Conservation (phyloP, 2,797 vertebrate species). For the Amazonetta brasiliensis region DNA sequence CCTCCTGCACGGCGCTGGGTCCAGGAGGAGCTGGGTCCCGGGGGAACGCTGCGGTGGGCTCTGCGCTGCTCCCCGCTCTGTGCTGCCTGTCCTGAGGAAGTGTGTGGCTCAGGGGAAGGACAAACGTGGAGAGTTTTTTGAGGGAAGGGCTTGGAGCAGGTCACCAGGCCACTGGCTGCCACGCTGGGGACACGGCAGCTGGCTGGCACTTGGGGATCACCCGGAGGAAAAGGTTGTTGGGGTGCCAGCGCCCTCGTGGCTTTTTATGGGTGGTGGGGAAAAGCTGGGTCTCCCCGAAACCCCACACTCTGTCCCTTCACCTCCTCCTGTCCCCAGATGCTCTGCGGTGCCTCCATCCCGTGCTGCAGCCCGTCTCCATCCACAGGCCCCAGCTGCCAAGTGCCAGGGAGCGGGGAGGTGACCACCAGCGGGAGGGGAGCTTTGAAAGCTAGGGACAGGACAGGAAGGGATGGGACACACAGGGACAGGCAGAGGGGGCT, state of each 20-base stretch:
- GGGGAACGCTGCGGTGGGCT: not conserved
- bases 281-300: not conserved
- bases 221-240: not conserved
- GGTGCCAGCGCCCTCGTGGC: rapidly evolving
- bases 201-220: rapidly evolving
- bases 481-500: not conserved
- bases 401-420: not conserved
- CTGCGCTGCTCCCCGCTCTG: not conserved
- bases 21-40: not conserved
- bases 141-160: not conserved
- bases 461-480: not conserved
- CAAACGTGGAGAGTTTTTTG: rapidly evolving
- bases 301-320: too few species aligned
- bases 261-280: not conserved
- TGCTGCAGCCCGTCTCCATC: rapidly evolving
- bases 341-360: not conserved
- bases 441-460: too few species aligned
- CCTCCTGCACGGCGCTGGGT: not conserved
- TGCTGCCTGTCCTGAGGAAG: rapidly evolving
- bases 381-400: rapidly evolving
- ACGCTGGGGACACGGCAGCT: rapidly evolving
- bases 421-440: not conserved
- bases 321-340: rapidly evolving
- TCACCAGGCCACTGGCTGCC: rapidly evolving
- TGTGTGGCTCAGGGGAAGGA: not conserved